Evolutionary conservation across 64 coral and sea anemone species (phyloP), one percentile per base, ranked within the genome.

Genomic region (Acropora tenuis): DNA sequence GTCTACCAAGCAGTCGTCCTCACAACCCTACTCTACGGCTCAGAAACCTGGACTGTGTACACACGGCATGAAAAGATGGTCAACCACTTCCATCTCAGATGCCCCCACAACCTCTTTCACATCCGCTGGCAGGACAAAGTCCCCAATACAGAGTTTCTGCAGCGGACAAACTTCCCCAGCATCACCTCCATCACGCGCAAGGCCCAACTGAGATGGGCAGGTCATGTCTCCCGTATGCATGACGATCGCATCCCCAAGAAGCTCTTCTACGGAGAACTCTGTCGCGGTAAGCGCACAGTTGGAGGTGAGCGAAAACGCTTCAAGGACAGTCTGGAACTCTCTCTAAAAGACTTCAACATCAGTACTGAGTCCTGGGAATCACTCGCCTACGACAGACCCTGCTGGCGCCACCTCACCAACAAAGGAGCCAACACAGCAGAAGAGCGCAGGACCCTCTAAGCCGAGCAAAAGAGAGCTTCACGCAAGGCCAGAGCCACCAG

Each of bases 1-100:
- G 84, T 93, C 61, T 88, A 93, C 41, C 3, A 53, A 42, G 91
- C 84, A 11, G 78, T 93, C 7, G 47, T 93, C 30, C 79, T 83
- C 41, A 50, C 86, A 8, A 77, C 69, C 16, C 71, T 84, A 12
- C 92, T 93, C 0, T 83, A 93, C 10, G n/a, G 41, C 52, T 93
- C 68, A 5, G 52, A 85, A 84, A 85, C 72, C 11, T 77, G 48
- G 76, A 92, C 58, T 0, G 52, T 30, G 0, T 67, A 80, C 76
- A 88, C 67, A 41, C 17, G 68, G 6, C 92, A 89, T 83, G 69
- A n/a, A 13, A 50, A 52, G 8, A 49, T 65, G 10, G 0, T 83
- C 2, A 30, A 93, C 50, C 68, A 52, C 5, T 89, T 83, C 79
- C 48, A 89, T 60, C 55, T 73, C 8, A 17, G 13, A 6, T 90